Evolutionary conservation across 2,797 vertebrate genomes (phyloP), one percentile per base, ranked within the genome.

Genomic region (Spatula versicolor): DNA sequence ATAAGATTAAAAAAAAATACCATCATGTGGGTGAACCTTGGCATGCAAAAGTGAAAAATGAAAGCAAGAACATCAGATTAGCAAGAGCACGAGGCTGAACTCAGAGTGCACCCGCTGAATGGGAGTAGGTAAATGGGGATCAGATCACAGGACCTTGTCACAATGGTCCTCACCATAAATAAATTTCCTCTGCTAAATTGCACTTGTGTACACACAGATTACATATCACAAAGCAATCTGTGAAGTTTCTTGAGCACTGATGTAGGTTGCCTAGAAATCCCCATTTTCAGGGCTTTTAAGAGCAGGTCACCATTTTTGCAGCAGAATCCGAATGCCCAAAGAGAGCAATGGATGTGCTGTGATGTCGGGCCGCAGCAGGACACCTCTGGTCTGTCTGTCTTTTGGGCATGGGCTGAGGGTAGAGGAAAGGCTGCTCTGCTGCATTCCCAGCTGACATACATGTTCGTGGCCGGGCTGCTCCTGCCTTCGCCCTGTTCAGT

Each of bases 381-480:
- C 56, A 69, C 15, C 15, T 52, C 74, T 69, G 59, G 13, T 37
- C 41, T 82, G 35, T 0, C 54, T 31, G 28, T 55, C 18, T 15
- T 79, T 86, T 86, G 13, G 55, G 52, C 68, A 46, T 2, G 8
- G 20, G 8, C 26, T 67, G 0, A 2, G 26, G 7, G 2, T 35
- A 75, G 11, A 66, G 37, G 17, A 68, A 81, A 63, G 62, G 9
- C 37, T 88, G 31, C 28, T 7, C 8, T 58, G 19, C 31, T 55
- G 28, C 31, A 69, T 46, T 64, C n/a, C n/a, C 56, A 43, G 0
- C 3, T 46, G 46, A 13, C 2, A 0, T 71, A 30, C 3, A 14
- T 0, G 0, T 7, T 7, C 18, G 3, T 31, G 15, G 15, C 35
- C 13, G n/a, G 35, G n/a, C 35, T 67, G 39, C 16, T 77, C 25